Conservation (phyloP, 2,113 vertebrate genomes). For the Helogale parvula region DNA sequence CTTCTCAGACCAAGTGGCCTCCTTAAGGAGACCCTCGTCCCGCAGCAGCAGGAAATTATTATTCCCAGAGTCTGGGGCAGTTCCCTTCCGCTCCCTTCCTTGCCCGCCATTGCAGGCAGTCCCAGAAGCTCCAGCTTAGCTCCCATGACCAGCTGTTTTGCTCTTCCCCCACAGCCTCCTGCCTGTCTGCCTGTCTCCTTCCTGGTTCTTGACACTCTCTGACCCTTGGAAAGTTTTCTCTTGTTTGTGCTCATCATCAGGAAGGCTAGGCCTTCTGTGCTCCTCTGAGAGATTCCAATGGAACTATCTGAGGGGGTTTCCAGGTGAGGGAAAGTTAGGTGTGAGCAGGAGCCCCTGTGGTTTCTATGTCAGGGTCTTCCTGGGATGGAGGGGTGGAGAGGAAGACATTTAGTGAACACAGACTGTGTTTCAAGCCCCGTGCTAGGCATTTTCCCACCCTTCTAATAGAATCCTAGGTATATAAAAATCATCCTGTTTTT, state of each 20-base stretch:
- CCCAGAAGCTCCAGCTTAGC: constrained; percentile 7
- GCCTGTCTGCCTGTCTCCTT: constrained; percentile 59
- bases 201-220: constrained; percentile 67
- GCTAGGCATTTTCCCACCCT: neutral
- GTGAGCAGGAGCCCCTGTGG: neutral
- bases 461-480: neutral
- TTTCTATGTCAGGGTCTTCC: neutral
- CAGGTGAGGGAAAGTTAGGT: constrained; percentile 59
- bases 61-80: neutral
- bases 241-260: constrained; percentile 55
- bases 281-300: neutral
- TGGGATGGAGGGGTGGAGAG: neutral
- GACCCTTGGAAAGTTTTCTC: constrained; percentile 73
- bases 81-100: constrained; percentile 24
- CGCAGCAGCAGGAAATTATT: constrained; percentile 37
- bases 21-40: constrained; percentile 43
- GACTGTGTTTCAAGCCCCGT: neutral
- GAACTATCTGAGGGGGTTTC: constrained; percentile 72
- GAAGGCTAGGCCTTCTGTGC: constrained; percentile 6
- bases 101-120: neutral
- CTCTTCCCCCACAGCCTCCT: neutral
- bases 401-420: neutral
- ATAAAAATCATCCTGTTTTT: neutral
- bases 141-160: neutral
- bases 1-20: neutral